These are phyloP conservation scores for Anthopleura sola DNA, from an alignment of 64 coral and sea anemone species.

Conservation along the genomic window DNA sequence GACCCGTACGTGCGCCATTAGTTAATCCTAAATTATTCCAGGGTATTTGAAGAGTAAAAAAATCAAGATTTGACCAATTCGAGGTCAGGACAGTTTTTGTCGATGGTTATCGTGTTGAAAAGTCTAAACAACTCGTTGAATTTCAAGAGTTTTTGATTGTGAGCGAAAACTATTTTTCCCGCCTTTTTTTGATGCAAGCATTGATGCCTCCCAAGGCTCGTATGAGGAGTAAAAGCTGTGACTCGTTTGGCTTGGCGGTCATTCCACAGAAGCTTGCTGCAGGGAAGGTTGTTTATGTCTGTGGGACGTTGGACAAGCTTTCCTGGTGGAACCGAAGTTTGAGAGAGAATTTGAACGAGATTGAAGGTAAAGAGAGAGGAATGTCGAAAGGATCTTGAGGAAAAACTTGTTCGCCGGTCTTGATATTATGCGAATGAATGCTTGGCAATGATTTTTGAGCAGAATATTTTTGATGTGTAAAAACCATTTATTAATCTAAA, in stretches of 20 bases:
- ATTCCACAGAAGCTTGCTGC: background rate
- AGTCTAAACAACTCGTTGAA: background rate
- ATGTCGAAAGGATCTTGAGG: too few species aligned
- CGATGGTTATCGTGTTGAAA: background rate
- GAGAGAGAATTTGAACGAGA: background rate
- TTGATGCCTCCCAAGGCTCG: slow-evolving; percentile 16
- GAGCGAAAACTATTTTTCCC: background rate
- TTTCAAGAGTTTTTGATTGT: background rate
- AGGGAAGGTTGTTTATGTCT: slow-evolving; percentile 22
- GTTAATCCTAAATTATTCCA: background rate
- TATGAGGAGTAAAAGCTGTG: slow-evolving; percentile 10
- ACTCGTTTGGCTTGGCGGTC: slow-evolving; percentile 25
- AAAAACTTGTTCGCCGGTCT: too few species aligned
- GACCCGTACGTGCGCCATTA: background rate
- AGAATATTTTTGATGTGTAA: too few species aligned
- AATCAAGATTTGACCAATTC: background rate
- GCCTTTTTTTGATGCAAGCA: background rate
- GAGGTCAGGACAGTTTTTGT: background rate
- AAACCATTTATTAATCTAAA: too few species aligned
- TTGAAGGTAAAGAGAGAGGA: background rate
- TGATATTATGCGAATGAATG: too few species aligned
- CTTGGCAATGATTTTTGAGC: too few species aligned
- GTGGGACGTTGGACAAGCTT: background rate
- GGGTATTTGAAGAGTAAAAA: background rate
- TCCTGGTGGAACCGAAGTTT: background rate